Evolutionary conservation across 2,888 invertebrate genomes (phyloP), one percentile per base, ranked within the genome.

Genomic region (Ophion ellenae): DNA sequence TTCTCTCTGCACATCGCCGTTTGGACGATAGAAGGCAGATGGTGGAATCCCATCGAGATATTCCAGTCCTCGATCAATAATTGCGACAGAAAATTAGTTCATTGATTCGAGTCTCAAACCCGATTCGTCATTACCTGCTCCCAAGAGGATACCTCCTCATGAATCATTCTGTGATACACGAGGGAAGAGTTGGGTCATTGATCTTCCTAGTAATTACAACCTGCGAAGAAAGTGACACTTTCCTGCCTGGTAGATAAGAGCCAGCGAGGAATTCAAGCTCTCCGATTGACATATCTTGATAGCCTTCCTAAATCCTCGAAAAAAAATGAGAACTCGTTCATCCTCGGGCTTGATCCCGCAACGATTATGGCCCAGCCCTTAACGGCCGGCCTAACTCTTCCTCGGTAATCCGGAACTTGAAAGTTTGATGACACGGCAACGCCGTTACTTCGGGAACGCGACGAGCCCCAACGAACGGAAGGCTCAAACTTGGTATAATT

Each of bases 401-500:
- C 40, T 73, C n/a, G 36, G 10, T 32, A 73, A 40, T n/a, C 73
- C 20, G 36, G 20, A 73, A 73, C 59, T 36, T 73, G n/a, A 53
- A 36, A 59, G 32, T 57, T 71, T 59, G 61, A 83, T 73, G 80
- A 69, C 61, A 69, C 76, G 47, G 70, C 70, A 11, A 64, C 57
- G 59, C 45, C 69, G 59, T 57, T 53, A 71, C 57, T 40, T 32
- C 53, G 45, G 53, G 14, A 79, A 79, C 69, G 69, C 71, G 36
- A 63, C 5, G 61, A 32, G 63, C 36, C 69, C 59, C 14, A 75
- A 32, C n/a, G 40, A 40, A 36, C 36, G 14, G 10, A 28, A 40
- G 53, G n/a, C 59, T 9, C 45, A 20, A 53, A 61, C 40, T 63
- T 71, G 66, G 71, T 53, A 80, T 80, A 85, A 85, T 85, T 85